phyloP scores from a whole-genome alignment of 2,113 vertebrate species.

The Brienomyrus brachyistius region DNA sequence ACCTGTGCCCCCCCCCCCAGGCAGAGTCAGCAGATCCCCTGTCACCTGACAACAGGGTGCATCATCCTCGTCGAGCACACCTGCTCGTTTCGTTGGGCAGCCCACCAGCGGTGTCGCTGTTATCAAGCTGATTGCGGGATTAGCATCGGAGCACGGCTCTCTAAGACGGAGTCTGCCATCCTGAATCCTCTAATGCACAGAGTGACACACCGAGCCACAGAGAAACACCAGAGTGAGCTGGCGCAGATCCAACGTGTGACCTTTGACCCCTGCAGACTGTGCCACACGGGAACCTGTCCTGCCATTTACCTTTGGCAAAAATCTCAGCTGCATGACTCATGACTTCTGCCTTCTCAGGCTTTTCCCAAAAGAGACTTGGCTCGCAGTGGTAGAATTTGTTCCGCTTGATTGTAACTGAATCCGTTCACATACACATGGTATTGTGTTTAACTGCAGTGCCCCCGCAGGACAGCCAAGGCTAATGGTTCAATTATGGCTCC shows the following conservation, averaged over 20 bases:
- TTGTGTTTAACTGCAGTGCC: background rate
- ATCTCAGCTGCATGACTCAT: background rate
- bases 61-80: background rate
- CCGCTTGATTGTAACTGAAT: background rate
- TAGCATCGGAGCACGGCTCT: background rate
- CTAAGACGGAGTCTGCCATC: background rate
- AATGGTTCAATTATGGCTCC: background rate
- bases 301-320: background rate
- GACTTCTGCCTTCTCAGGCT: background rate
- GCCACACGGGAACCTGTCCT: background rate
- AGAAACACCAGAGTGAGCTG: background rate
- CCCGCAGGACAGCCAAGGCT: background rate
- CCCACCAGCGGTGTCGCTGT: background rate
- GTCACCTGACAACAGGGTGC: background rate
- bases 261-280: background rate
- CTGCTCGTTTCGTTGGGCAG: background rate
- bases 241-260: background rate
- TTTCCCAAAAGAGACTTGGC: background rate
- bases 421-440: background rate
- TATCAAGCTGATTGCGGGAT: background rate
- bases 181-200: background rate
- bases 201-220: too few species aligned
- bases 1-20: background rate
- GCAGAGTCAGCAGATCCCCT: background rate
- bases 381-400: background rate